These are phyloP conservation scores for Brachyhypopomus gauderio DNA, from an alignment of 2,113 vertebrate species.

Conservation along the genomic window DNA sequence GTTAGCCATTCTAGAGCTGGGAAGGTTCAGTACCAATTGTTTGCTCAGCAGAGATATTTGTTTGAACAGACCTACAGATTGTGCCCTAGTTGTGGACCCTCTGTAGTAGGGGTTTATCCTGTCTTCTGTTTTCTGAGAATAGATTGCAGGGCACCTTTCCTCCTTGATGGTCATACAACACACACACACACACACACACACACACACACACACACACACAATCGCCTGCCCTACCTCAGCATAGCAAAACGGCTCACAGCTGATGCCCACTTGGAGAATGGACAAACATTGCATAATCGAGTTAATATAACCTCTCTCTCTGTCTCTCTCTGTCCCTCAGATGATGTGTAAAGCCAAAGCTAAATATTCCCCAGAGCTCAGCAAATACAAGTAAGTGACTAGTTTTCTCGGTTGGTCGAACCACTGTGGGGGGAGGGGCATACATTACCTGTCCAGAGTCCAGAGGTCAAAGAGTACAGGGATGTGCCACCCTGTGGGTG, in stretches of 20 bases:
- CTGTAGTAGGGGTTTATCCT: not conserved
- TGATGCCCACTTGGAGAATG: not conserved
- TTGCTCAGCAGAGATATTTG: slow-evolving; percentile 25
- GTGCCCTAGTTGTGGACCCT: not conserved
- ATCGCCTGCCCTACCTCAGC: no score
- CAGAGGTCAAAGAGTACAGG: not conserved
- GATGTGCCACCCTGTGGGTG: not conserved
- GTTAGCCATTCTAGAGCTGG: not conserved
- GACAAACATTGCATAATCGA: not conserved
- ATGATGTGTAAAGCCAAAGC: slow-evolving; percentile 94
- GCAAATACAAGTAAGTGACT: slow-evolving; percentile 92
- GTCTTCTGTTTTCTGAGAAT: slow-evolving; percentile 3
- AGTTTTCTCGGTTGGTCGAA: not conserved
- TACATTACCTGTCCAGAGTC: not conserved
- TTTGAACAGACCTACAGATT: slow-evolving; percentile 5
- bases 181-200: no score
- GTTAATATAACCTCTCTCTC: no score
- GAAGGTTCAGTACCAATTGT: not conserved
- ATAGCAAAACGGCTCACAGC: not conserved
- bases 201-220: not conserved
- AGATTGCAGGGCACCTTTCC: slow-evolving; percentile 5
- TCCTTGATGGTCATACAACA: no score
- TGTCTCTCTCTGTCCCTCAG: slow-evolving; percentile 62
- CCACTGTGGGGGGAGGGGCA: no score
- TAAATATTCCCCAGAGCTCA: slow-evolving; percentile 93